Percentiles rank a stretch among this genome's conserved stretches.
Conservation (phyloP, 2,888 invertebrate species). For the Eupithecia pulchellata region DNA sequence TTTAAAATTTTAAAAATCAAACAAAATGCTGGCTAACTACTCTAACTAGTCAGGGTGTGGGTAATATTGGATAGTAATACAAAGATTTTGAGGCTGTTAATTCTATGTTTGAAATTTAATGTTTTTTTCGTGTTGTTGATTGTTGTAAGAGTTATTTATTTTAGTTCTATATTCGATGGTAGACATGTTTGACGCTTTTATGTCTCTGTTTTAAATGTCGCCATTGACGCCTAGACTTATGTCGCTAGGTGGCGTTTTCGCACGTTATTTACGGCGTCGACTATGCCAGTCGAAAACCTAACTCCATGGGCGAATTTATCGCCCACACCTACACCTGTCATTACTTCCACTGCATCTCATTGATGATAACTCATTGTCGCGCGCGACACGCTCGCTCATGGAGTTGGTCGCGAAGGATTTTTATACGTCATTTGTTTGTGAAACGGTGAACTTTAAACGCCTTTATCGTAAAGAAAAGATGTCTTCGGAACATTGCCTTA, state of each 20-base stretch:
- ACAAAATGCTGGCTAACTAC: conserved; percentile 45
- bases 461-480: conserved; percentile 11
- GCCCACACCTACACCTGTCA: not conserved
- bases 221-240: not conserved
- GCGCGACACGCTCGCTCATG: not conserved
- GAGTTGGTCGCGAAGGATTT: not conserved
- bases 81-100: conserved; percentile 52
- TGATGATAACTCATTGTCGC: not conserved
- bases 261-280: not conserved
- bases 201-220: conserved; percentile 9
- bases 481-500: conserved; percentile 29
- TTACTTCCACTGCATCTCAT: not conserved
- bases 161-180: conserved; percentile 29
- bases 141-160: conserved; percentile 40
- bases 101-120: conserved; percentile 42
- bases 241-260: not conserved
- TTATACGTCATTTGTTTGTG: conserved; percentile 11
- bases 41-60: conserved; percentile 51
- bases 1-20: conserved; percentile 22
- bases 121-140: conserved; percentile 38
- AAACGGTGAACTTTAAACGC: conserved; percentile 20
- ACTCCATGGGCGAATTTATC: not conserved
- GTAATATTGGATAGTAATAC: conserved; percentile 42
- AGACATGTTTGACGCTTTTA: conserved; percentile 14
- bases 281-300: not conserved